Base-by-base conservation (phyloP, 1,140 invertebrate genomes). In the Diabrotica undecimpunctata region DNA sequence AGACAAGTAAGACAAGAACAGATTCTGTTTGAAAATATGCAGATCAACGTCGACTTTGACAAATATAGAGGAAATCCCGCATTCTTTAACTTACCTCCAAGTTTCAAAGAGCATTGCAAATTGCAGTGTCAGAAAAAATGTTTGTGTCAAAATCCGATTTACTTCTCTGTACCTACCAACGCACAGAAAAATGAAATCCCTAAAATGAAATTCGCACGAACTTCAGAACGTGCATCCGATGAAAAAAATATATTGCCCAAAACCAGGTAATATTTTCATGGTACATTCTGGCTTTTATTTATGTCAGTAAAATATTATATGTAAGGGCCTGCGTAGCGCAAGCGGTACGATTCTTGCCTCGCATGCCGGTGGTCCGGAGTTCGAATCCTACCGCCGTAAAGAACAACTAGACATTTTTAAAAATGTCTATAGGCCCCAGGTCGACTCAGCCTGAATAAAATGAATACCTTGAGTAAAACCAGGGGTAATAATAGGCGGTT, bases 31-130 rank as follows among this genome's bases (percentile, higher is more conserved):
- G 60, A 64, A 5, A 65, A 70, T 46, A 66, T 62, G 6, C 68
- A 69, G 54, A 75, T 73, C 14, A 51, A 57, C 6, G 66, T 61
- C 0, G 7, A 68, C 46, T 70, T 70, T 41, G 74, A 77, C 66
- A 70, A 69, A 57, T 70, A 69, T 10, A 59, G 74, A 41, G 74
- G 74, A 38, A 72, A 74, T 58, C 74, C 74, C 6, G 62, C 59
- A 5, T 75, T 74, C 50, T 77, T 72, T 71, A 66, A 61, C 51
- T 36, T 73, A 5, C 72, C 74, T 10, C 46, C 35, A 52, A 37
- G 54, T 56, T 68, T 54, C 37, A 54, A 50, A 61, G 50, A 58
- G 9, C 61, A 53, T n/a, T 12, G 36, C 11, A 11, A 10, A 52
- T 57, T 63, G 50, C 51, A 67, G n/a, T 50, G 10, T 41, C 51